Evolutionary conservation across 2,113 vertebrate genomes (phyloP).

Genomic region (Amphiprion percula): DNA sequence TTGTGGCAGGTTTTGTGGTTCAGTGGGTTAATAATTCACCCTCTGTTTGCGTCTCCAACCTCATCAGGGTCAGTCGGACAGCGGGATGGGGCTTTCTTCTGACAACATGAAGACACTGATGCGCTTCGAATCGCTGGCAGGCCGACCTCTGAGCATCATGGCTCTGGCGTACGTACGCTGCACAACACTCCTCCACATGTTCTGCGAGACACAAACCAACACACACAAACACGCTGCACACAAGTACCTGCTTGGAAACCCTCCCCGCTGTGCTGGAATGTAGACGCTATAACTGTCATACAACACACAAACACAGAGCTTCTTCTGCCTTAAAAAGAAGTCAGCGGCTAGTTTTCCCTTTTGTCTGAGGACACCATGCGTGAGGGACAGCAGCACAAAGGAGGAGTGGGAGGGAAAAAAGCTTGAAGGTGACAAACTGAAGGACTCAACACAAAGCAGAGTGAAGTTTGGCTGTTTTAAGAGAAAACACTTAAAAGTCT

Average conservation of each 20-base stretch:
- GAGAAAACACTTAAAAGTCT: slow-evolving; percentile 58
- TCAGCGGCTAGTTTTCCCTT: slow-evolving; percentile 63
- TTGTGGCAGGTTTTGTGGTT: no score
- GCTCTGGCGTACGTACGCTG: slow-evolving; percentile 89
- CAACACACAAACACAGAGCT: slow-evolving; percentile 46
- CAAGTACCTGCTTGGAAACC: slow-evolving; percentile 70
- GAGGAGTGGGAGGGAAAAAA: slow-evolving; percentile 64
- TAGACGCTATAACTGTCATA: slow-evolving; percentile 72
- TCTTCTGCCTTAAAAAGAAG: slow-evolving; percentile 53
- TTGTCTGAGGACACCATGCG: slow-evolving; percentile 62
- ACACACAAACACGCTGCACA: slow-evolving; percentile 28
- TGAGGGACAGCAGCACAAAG: slow-evolving; percentile 66
- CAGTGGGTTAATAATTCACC: background rate
- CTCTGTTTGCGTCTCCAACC: slow-evolving; percentile 12
- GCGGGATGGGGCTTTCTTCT: slow-evolving; percentile 90
- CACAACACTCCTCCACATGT: background rate
- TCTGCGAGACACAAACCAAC: slow-evolving; percentile 19
- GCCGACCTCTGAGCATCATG: slow-evolving; percentile 91
- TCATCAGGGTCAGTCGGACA: slow-evolving; percentile 89
- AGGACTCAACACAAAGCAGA: slow-evolving; percentile 70
- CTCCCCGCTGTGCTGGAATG: slow-evolving; percentile 78
- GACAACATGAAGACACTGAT: slow-evolving; percentile 90
- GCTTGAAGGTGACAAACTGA: slow-evolving; percentile 75
- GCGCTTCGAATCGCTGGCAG: slow-evolving; percentile 87
- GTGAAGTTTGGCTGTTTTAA: slow-evolving; percentile 56